These are phyloP conservation scores for Carapus acus DNA, from an alignment of 2,797 vertebrate genomes.

Conservation along the genomic window DNA sequence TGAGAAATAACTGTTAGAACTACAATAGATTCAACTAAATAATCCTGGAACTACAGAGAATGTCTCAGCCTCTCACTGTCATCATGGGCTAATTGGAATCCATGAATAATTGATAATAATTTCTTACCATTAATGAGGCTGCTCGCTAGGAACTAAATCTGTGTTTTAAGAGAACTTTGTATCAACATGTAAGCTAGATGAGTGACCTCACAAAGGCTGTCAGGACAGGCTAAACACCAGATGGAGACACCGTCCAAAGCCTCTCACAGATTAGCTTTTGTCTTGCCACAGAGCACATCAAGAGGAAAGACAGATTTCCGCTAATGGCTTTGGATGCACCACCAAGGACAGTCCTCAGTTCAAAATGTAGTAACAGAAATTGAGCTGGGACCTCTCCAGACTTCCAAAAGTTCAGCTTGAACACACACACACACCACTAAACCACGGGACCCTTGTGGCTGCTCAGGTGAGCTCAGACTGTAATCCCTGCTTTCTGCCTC, in stretches of 20 bases:
- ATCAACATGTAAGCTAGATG: constrained; percentile 13
- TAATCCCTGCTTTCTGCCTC: constrained; percentile 14
- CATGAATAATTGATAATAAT: no score
- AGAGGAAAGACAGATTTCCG: constrained; percentile 34
- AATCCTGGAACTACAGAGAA: no score
- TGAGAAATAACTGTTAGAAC: no score
- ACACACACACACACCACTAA: no score
- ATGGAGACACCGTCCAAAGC: constrained; percentile 45
- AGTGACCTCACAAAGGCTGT: constrained; percentile 29
- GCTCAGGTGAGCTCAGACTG: constrained; percentile 12
- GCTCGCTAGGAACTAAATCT: background rate
- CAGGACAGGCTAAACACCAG: constrained; percentile 48
- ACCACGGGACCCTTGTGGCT: no score
- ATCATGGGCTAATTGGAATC: no score
- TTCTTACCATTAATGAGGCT: background rate
- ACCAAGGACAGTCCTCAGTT: constrained; percentile 8
- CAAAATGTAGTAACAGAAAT: constrained; percentile 9
- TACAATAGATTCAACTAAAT: no score
- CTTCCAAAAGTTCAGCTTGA: background rate
- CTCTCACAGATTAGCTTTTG: constrained; percentile 37
- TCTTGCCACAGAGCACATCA: constrained; percentile 28
- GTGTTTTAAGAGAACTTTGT: background rate
- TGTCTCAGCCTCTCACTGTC: no score
- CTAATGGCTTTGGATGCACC: constrained; percentile 23
- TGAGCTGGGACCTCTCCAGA: constrained; percentile 7